phyloP scores from a whole-genome alignment of 1,140 invertebrate genomes.

The Musca domestica region DNA sequence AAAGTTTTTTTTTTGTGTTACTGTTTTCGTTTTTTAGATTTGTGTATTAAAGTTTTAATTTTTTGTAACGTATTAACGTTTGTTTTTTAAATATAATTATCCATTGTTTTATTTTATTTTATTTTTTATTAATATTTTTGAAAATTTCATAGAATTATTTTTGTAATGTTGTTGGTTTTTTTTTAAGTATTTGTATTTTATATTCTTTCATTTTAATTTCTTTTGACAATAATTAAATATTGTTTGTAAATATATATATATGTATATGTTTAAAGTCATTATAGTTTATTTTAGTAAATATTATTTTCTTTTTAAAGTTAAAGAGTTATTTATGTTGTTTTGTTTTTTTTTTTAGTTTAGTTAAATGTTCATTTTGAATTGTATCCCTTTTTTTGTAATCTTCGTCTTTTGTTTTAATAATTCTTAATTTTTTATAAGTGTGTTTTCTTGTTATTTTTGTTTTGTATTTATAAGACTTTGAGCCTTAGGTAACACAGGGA shows the following conservation, averaged over 20 bases:
- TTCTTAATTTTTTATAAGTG: neutral
- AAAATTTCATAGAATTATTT: too few species aligned
- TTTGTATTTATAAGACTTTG: slow-evolving; percentile 11
- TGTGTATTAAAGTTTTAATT: too few species aligned
- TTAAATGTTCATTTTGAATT: slow-evolving; percentile 10
- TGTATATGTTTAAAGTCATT: neutral
- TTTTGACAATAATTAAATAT: neutral
- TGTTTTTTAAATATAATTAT: neutral
- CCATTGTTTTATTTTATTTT: neutral
- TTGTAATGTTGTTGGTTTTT: too few species aligned
- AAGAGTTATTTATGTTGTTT: neutral
- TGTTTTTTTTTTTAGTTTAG: neutral
- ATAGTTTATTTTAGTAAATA: slow-evolving; percentile 5
- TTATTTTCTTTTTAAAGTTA: neutral
- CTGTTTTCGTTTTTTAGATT: neutral
- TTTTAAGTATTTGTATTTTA: neutral
- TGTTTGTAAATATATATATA: neutral
- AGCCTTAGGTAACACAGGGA: neutral
- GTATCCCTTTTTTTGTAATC: neutral
- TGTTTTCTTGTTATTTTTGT: neutral
- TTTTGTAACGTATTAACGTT: too few species aligned
- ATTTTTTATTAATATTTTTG: neutral
- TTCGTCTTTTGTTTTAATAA: slow-evolving; percentile 2
- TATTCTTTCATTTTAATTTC: neutral
- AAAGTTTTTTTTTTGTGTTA: too few species aligned